Conservation (phyloP, 2,888 invertebrate genomes). For the Siphonodentalium dalli region DNA sequence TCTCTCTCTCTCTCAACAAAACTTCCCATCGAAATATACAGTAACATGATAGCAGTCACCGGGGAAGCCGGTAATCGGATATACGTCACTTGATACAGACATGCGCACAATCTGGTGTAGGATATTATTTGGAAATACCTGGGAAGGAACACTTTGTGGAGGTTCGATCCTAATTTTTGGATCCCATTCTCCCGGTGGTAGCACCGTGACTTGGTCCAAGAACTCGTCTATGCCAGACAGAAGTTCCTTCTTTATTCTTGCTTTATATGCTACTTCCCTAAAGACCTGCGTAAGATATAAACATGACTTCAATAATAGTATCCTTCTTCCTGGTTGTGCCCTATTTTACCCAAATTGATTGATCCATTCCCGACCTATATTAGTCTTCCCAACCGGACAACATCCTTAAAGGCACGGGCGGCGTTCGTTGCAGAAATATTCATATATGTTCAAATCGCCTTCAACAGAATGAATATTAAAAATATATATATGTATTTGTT, state of each 20-base stretch:
- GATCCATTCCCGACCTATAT: too few species aligned
- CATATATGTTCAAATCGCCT: too few species aligned
- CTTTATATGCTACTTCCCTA: constrained; percentile 61
- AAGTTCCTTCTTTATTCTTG: constrained; percentile 76
- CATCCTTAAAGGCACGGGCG: too few species aligned
- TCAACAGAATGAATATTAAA: too few species aligned
- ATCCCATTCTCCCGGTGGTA: constrained; percentile 98
- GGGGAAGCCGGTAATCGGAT: not conserved
- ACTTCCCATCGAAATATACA: too few species aligned
- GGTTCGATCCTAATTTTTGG: constrained; percentile 76
- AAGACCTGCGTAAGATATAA: constrained; percentile 49
- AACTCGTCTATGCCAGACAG: constrained; percentile 96
- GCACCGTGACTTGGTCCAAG: constrained; percentile 78
- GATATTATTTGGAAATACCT: too few species aligned
- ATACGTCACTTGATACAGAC: not conserved
- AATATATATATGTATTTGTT: too few species aligned
- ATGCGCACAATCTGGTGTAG: not conserved
- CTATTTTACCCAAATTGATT: too few species aligned
- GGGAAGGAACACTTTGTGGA: constrained; percentile 57
- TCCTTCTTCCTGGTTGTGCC: too few species aligned
- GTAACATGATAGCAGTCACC: not conserved
- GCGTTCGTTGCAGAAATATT: too few species aligned
- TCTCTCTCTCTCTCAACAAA: too few species aligned
- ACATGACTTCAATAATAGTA: not conserved
- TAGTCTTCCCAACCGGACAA: too few species aligned